Evolutionary conservation across 2,113 vertebrate genomes (phyloP).

Genomic region (Nerophis ophidion): DNA sequence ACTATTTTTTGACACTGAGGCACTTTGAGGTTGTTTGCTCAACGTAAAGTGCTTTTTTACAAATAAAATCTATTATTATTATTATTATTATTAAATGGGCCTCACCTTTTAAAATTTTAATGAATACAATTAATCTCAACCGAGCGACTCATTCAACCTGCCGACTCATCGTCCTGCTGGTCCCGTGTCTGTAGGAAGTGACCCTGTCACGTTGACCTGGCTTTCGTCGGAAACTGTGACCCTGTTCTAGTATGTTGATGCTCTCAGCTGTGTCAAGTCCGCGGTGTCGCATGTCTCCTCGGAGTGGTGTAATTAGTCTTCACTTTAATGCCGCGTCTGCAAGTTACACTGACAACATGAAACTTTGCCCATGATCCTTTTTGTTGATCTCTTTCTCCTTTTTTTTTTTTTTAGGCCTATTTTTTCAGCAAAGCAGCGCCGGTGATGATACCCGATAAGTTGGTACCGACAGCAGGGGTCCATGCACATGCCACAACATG

Average conservation of each 20-base stretch:
- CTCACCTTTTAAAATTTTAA: too few relatives aligned
- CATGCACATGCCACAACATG: constrained; percentile 49
- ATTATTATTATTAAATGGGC: too few relatives aligned
- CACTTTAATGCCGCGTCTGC: constrained; percentile 29
- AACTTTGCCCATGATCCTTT: not conserved
- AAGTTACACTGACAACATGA: too few relatives aligned
- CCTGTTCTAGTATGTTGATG: not conserved
- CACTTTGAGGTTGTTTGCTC: too few relatives aligned
- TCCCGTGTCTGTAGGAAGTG: not conserved
- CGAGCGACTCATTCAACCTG: too few relatives aligned
- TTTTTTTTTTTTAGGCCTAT: constrained; percentile 70
- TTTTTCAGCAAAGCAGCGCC: constrained; percentile 82
- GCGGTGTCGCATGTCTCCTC: constrained; percentile 48
- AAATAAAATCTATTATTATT: too few relatives aligned
- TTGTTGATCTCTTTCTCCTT: constrained; percentile 1
- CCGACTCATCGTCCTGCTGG: too few relatives aligned
- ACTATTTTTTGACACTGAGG: too few relatives aligned
- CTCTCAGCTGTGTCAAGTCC: constrained; percentile 11
- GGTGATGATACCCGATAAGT: not conserved
- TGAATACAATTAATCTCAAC: too few relatives aligned
- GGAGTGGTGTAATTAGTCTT: constrained; percentile 52
- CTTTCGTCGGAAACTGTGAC: constrained; percentile 53
- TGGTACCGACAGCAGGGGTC: not conserved
- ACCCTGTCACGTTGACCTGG: constrained; percentile 45
- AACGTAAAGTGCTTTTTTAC: too few relatives aligned